Base-by-base conservation (phyloP, 2,888 invertebrate genomes). In the Dryomyza anilis region DNA sequence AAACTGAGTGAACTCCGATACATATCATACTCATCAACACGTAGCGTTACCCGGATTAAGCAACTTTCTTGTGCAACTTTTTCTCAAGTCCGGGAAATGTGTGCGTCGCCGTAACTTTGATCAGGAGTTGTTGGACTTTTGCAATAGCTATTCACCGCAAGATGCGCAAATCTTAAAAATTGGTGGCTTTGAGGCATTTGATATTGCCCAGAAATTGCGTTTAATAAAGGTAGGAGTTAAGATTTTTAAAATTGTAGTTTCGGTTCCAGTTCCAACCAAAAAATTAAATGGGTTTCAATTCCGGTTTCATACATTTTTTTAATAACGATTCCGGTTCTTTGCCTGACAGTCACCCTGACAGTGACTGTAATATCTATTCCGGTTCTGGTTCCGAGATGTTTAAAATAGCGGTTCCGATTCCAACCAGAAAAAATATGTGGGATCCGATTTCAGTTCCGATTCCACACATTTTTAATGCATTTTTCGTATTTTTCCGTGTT, bases 71-170 rank as follows among this genome's bases (percentile, higher is more conserved):
- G 12, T 25, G 5, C 48, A 60, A 14, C 27, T 60, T 8, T 36
- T 60, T 2, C 33, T 8, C 21, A 60, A n/a, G 33, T 16, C 16
- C n/a, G 48, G 48, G 12, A 29, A 21, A 7, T 4, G 10, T 3
- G 16, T 59, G 59, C 10, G 7, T 7, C 39, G 14, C 8, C 58
- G 58, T 12, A 46, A 59, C 29, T 48, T 59, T 8, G 46, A 48
- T 1, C 30, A 29, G 8, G 30, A 30, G 14, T 45, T 59, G 30
- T 6, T 29, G 12, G 48, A 16, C 12, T 30, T 29, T 14, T 48
- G 50, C 21, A 21, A 7, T 5, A 48, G 21, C 8, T 60, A 60
- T 25, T 60, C 48, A 5, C 3, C 2, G 30, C 12, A 48, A 6
- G 59, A 60, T 36, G 59, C 59, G 1, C 8, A 5, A 23, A 12